Base-by-base conservation (phyloP, 2,888 invertebrate species). In the Tridacna crocea region DNA sequence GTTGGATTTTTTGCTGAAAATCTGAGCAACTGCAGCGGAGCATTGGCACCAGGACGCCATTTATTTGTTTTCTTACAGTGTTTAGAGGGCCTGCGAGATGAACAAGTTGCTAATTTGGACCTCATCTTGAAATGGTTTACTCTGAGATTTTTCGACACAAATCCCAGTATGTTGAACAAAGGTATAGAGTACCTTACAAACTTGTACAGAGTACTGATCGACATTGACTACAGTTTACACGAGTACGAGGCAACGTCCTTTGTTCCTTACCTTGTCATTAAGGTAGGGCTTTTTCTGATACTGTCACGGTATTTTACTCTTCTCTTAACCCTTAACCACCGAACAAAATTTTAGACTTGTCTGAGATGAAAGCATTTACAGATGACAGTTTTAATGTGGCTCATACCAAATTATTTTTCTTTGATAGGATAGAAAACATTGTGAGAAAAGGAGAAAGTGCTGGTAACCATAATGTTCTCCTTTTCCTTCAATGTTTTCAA, bases 51-150 rank as follows among this genome's bases (percentile, higher is more conserved):
- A 2, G 8, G 3, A 36, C 8, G 36, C 36, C 2, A 36, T 36
- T 36, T 36, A 2, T 36, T 46, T 27, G 36, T 73, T 36, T 24
- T 24, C n/a, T 76, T 92, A 22, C 90, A 96, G 95, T 98, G 98
- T 94, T 94, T 98, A 74, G 96, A 96, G 6, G 96, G 96, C n/a
- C 97, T 97, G 91, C 96, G 96, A 61, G 96, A 96, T 90, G 97
- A 98, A 0, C 96, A 98, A 63, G 96, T 98, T 88, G 96, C 97
- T 26, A 99, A 99, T 95, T 95, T 99, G 84, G 99, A 99, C 95
- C 95, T 99, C 84, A 97, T 99, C 77, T 96, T 99, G 68, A 99
- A 99, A 94, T 99, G 99, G 99, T 94, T 99, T 90, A 99, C 99
- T 0, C 95, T 99, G 70, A 96, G 99, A 82, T 99, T 99, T 95